phyloP scores from a whole-genome alignment of 2,797 vertebrate genomes.

The Schizopygopsis pylzovi region DNA sequence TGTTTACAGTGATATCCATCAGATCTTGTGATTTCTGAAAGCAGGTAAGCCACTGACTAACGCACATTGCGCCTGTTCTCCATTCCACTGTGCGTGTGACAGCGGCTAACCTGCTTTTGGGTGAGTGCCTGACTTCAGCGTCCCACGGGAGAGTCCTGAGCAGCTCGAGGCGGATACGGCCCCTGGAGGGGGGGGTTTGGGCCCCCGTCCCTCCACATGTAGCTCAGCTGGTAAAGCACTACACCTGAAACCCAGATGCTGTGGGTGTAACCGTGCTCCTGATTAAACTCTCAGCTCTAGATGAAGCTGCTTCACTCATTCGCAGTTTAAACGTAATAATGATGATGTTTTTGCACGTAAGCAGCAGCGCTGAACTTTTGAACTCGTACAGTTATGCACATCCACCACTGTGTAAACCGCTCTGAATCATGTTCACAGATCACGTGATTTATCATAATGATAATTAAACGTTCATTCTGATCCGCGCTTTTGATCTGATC shows the following conservation, averaged over 20 bases:
- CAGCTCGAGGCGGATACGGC: conserved; percentile 13
- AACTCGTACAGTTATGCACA: background rate
- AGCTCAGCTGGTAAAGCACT: background rate
- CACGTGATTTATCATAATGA: background rate
- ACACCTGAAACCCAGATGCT: background rate
- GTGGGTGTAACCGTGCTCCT: background rate
- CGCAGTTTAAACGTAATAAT: background rate
- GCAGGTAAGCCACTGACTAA: conserved; percentile 99
- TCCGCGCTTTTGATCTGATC: background rate
- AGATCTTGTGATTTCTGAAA: conserved; percentile 79
- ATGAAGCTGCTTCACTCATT: background rate
- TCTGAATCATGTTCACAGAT: background rate
- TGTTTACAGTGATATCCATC: background rate
- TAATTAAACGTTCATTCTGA: background rate
- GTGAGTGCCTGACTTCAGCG: conserved; percentile 69
- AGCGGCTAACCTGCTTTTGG: conserved; percentile 99
- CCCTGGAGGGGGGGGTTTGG: background rate
- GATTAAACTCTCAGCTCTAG: background rate
- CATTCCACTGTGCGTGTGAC: conserved; percentile 99
- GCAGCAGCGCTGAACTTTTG: conserved; percentile 5
- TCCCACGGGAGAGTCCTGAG: conserved; percentile 13
- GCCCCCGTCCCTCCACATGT: background rate
- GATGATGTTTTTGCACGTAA: background rate
- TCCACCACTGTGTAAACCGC: background rate
- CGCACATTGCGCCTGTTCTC: conserved; percentile 95